phyloP scores from a whole-genome alignment of 2,888 invertebrate genomes.

The Baronia brevicornis region DNA sequence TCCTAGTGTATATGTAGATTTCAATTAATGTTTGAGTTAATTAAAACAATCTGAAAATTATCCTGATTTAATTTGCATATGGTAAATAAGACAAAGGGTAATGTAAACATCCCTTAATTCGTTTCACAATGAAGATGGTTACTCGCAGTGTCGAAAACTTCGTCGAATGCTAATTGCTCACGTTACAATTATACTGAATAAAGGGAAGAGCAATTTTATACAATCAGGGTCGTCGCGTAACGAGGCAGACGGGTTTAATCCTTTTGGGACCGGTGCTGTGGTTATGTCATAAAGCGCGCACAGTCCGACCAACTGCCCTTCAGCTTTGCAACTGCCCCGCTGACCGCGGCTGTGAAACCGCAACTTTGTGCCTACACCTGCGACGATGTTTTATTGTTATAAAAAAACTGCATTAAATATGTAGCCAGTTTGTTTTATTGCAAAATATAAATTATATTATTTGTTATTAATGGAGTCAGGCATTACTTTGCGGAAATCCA shows the following conservation, averaged over 20 bases:
- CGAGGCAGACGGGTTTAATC: conserved; percentile 28
- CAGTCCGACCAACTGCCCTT: conserved; percentile 30
- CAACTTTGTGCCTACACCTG: conserved; percentile 7
- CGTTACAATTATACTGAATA: not conserved
- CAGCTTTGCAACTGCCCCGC: conserved; percentile 34
- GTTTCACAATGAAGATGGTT: too few relatives aligned
- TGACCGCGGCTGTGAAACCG: conserved; percentile 23
- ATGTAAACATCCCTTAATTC: too few relatives aligned
- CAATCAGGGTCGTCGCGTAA: conserved; percentile 24
- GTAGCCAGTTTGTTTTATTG: conserved; percentile 15
- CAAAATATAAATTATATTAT: too few relatives aligned
- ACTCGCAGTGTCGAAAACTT: too few relatives aligned
- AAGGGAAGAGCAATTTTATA: conserved; percentile 7
- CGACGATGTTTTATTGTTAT: conserved; percentile 3
- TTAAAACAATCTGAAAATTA: too few relatives aligned
- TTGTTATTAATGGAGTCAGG: too few relatives aligned
- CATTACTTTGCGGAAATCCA: too few relatives aligned
- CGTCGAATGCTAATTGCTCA: conserved; percentile 1
- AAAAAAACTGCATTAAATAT: conserved; percentile 21
- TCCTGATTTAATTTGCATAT: too few relatives aligned
- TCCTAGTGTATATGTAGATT: too few relatives aligned
- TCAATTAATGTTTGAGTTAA: too few relatives aligned
- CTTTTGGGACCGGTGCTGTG: conserved; percentile 32
- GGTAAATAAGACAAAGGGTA: too few relatives aligned
- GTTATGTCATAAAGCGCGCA: conserved; percentile 38